Evolutionary conservation across 2,888 invertebrate genomes (phyloP).

Genomic region (Tipula confusa): DNA sequence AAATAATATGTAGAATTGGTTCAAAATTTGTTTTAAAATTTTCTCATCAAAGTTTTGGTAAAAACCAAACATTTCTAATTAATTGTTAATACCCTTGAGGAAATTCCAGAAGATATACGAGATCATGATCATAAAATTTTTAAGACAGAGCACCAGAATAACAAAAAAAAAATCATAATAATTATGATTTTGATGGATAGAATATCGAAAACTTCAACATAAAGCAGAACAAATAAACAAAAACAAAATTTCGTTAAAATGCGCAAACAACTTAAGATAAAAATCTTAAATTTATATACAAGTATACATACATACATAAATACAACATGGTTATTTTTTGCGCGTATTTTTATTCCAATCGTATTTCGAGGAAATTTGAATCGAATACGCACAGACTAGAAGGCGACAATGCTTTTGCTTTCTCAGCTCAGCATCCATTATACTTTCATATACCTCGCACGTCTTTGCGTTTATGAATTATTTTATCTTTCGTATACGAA

Average conservation of each 20-base stretch:
- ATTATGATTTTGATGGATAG: slow-evolving; percentile 25
- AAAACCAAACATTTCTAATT: neutral
- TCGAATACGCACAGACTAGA: neutral
- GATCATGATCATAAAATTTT: neutral
- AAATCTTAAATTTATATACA: neutral
- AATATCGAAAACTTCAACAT: slow-evolving; percentile 1
- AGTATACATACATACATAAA: no score
- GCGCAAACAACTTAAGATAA: slow-evolving; percentile 12
- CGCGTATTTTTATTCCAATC: neutral
- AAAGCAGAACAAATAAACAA: slow-evolving; percentile 15
- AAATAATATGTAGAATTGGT: neutral
- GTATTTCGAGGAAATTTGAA: neutral
- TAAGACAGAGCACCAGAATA: neutral
- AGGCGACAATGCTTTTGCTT: neutral
- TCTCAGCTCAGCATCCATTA: neutral
- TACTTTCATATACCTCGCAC: neutral
- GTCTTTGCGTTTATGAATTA: neutral
- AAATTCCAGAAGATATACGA: neutral
- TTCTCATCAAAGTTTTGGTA: neutral
- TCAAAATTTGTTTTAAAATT: neutral
- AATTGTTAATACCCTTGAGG: neutral
- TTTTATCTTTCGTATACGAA: neutral
- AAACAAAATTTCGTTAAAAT: neutral
- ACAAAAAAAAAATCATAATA: neutral
- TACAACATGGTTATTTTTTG: neutral